phyloP scores from a whole-genome alignment of 2,888 invertebrate genomes.

The Meghimatium bilineatum region DNA sequence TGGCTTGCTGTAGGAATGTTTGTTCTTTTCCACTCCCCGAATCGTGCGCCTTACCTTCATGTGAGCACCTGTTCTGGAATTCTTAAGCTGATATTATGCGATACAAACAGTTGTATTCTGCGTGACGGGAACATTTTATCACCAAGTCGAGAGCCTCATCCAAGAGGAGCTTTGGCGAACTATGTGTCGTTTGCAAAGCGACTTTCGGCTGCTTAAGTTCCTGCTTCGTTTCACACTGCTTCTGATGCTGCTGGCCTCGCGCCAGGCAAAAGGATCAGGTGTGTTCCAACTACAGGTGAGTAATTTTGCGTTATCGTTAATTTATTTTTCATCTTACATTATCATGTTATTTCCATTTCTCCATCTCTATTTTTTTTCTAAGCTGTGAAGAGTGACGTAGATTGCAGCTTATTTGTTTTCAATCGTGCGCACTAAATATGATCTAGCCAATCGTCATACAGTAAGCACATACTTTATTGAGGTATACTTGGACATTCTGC shows the following conservation, averaged over 20 bases:
- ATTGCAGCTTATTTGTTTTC: too few relatives aligned
- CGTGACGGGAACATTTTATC: conserved; percentile 16
- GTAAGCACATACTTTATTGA: too few relatives aligned
- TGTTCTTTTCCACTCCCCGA: neutral
- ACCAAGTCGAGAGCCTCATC: conserved; percentile 11
- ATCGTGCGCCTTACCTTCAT: neutral
- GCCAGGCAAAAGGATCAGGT: conserved; percentile 32
- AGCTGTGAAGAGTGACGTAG: too few relatives aligned
- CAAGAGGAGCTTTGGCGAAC: conserved; percentile 31
- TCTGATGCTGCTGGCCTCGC: conserved; percentile 26
- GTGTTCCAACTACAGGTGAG: conserved; percentile 49
- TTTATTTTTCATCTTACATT: neutral
- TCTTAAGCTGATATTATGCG: conserved; percentile 20
- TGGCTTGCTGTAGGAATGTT: conserved; percentile 41
- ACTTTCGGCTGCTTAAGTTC: conserved; percentile 26
- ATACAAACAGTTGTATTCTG: conserved; percentile 20
- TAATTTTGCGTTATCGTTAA: neutral
- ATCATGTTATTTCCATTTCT: neutral
- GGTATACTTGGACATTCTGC: too few relatives aligned
- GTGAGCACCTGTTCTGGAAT: conserved; percentile 4
- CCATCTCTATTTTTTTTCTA: too few relatives aligned
- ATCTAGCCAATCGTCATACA: too few relatives aligned
- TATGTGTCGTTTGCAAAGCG: conserved; percentile 42
- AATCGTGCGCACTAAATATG: too few relatives aligned
- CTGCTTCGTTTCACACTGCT: conserved; percentile 16